These are phyloP conservation scores for Agapostemon virescens DNA, from an alignment of 2,888 invertebrate genomes.

Conservation along the genomic window DNA sequence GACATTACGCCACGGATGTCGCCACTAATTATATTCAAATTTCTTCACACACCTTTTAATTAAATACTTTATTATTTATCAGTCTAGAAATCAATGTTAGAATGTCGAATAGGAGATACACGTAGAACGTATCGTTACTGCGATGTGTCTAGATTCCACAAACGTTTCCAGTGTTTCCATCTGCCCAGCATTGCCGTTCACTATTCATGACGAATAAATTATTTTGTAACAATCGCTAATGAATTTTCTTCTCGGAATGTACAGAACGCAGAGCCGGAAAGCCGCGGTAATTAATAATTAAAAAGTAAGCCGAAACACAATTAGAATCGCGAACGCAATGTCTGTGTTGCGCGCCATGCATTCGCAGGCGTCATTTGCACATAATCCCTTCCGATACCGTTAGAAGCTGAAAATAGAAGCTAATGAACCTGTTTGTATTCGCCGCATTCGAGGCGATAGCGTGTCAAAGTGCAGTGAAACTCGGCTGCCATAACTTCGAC, in stretches of 20 bases:
- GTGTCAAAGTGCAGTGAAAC: neutral
- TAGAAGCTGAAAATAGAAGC: conserved; percentile 49
- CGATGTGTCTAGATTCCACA: neutral
- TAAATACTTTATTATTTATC: neutral
- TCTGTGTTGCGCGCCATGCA: neutral
- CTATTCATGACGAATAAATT: neutral
- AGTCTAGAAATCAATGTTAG: neutral
- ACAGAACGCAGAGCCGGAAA: neutral
- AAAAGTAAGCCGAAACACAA: neutral
- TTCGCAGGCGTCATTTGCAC: neutral
- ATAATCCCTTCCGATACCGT: conserved; percentile 39
- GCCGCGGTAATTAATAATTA: neutral
- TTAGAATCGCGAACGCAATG: neutral
- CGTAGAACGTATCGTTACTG: neutral
- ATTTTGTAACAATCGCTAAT: neutral
- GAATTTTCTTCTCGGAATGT: neutral
- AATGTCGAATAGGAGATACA: neutral
- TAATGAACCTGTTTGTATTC: conserved; percentile 8
- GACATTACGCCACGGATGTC: neutral
- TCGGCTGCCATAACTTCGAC: neutral
- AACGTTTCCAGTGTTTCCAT: neutral
- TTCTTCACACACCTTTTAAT: neutral
- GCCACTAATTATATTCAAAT: neutral
- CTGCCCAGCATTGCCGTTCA: neutral
- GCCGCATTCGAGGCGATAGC: neutral